Base-by-base conservation (phyloP, 2,888 invertebrate genomes). In the Cancer borealis region DNA sequence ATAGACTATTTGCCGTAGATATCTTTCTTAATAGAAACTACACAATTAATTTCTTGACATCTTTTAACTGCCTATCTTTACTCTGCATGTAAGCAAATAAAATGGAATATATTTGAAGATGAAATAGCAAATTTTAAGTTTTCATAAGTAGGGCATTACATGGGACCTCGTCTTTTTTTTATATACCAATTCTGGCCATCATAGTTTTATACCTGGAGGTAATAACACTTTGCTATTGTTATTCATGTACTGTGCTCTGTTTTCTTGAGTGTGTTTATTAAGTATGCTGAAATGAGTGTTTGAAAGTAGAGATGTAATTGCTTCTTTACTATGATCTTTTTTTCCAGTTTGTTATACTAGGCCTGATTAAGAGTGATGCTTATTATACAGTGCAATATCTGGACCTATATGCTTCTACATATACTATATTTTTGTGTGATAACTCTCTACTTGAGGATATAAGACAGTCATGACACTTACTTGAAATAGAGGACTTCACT, bases 331-430 rank as follows among this genome's bases (percentile, higher is more conserved):
- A 39, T 30, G 30, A 39, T 84, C 12, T 84, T 84, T 84, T 84
- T 84, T 84, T 84, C 39, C 30, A 84, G 84, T 84, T 84, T 84
- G 0, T 84, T 84, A 10, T n/a, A 39, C 39, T 84, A 17, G 84
- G 84, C 84, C 84, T 84, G 84, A 84, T 84, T 21, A 84, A 84
- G 84, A 84, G 39, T 84, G 84, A 84, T 84, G 84, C 39, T 84
- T 87, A 87, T 87, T 89, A 89, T 47, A 89, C 88, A 89, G 88
- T 49, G 46, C 84, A 84, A 84, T 84, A 84, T 84, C 84, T 84
- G 84, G 84, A 84, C 84, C 84, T 84, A 89, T 49, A 49, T 89
- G 12, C 88, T n/a, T 47, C 46, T 49, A 89, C 49, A 47, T 89
- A 47, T 49, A 47, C n/a, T 47, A 12, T 84, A 30, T 84, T 84